Base-by-base conservation (phyloP, 2,888 invertebrate genomes). In the Stenoptilia bipunctidactyla region DNA sequence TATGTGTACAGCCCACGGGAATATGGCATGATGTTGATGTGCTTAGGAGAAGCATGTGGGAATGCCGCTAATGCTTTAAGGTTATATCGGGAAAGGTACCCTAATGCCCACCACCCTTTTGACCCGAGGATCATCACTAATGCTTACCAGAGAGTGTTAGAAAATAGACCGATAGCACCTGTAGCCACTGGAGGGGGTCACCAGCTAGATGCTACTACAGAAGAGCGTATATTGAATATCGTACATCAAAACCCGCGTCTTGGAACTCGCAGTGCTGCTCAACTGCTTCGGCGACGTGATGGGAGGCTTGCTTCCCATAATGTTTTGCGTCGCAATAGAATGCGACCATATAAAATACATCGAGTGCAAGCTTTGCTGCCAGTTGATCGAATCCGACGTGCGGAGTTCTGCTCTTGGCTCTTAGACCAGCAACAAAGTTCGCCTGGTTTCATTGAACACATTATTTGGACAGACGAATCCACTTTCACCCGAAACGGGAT, bases 401-500 rank as follows among this genome's bases (percentile, higher is more conserved):
- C 14, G 35, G 20, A n/a, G 10, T 41, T 30, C 13, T 42, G 39
- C 3, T 27, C 9, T 1, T 39, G 39, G 39, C 15, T 40, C 2
- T 2, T 13, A n/a, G 15, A 27, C 1, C 9, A 36, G 9, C 8
- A 12, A 4, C n/a, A n/a, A n/a, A n/a, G n/a, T n/a, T n/a, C n/a
- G n/a, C 40, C 42, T 9, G 15, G 33, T 5, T 44, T 46, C 15
- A 34, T 42, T 3, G 8, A 27, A 8, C 25, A 40, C 10, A 34
- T 46, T 1, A 42, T 42, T 15, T 44, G 39, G 42, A 46, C 42
- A 5, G 41, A 46, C 13, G 43, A 44, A 15, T 36, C 34, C 8
- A 46, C 41, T 4, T 46, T 42, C n/a, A 46, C 42, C 0, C 27
- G 42, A 8, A 46, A 45, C 15, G 41, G 44, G 8, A 15, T 45